These are phyloP conservation scores for Agelas oroides DNA, from an alignment of 37 sponge, comb jelly and placozoan species.

Conservation along the genomic window DNA sequence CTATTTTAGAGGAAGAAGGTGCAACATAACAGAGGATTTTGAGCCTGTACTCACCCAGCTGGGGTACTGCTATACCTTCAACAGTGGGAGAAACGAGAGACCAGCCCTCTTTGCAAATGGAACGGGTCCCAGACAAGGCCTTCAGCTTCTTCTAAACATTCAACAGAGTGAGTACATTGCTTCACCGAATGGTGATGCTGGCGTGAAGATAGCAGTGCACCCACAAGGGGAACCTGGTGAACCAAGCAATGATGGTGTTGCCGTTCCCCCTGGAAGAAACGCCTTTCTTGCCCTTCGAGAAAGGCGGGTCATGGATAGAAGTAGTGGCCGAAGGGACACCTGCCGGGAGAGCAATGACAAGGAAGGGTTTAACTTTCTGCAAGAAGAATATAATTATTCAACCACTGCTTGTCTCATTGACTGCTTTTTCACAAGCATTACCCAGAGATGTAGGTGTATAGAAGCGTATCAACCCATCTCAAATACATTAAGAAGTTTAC, in stretches of 20 bases:
- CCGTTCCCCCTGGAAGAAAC: background rate
- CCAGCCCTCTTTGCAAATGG: background rate
- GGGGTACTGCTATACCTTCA: slow-evolving; percentile 48
- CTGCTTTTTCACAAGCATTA: background rate
- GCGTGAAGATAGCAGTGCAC: slow-evolving; percentile 19
- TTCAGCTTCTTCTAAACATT: slow-evolving; percentile 29
- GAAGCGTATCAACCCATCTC: background rate
- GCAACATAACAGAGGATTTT: slow-evolving; percentile 1
- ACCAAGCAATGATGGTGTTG: slow-evolving; percentile 9
- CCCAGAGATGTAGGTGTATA: slow-evolving; percentile 6
- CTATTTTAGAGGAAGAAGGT: background rate
- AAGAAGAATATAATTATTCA: slow-evolving; percentile 6
- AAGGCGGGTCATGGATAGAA: background rate
- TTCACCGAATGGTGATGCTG: slow-evolving; percentile 9
- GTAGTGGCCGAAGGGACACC: background rate
- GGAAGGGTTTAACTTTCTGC: background rate
- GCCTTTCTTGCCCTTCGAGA: slow-evolving; percentile 13
- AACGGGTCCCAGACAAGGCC: slow-evolving; percentile 15
- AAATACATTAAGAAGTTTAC: background rate
- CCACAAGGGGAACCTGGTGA: slow-evolving; percentile 1
- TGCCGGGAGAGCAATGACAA: background rate
- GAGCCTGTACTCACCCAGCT: background rate
- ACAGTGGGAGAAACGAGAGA: background rate
- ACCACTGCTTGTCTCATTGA: slow-evolving; percentile 9
- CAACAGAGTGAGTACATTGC: slow-evolving; percentile 19